Conservation (phyloP, 2,888 invertebrate genomes). For the Sceliomorpha sp. region DNA sequence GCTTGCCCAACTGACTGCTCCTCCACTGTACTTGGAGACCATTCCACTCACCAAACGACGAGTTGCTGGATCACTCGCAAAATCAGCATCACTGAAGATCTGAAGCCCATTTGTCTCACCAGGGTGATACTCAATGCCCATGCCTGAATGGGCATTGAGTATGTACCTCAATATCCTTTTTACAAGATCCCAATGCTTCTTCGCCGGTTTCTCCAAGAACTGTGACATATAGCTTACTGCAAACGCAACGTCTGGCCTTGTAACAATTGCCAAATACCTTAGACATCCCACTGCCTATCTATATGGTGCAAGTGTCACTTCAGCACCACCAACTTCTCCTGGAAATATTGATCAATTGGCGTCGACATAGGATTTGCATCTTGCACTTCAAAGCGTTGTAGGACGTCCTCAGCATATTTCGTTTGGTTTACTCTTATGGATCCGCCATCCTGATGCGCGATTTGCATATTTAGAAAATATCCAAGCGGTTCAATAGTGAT, state of each 20-base stretch:
- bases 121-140: slow-evolving; percentile 26
- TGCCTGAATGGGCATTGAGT: no score
- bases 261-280: slow-evolving; percentile 15
- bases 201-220: slow-evolving; percentile 26
- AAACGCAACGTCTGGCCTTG: slow-evolving; percentile 45
- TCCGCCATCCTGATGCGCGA: slow-evolving; percentile 13
- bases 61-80: slow-evolving; percentile 33
- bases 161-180: slow-evolving; percentile 47
- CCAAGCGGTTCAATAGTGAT: slow-evolving; percentile 19
- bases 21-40: slow-evolving; percentile 33
- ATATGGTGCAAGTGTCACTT: slow-evolving; percentile 6
- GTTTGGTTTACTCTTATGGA: slow-evolving; percentile 22
- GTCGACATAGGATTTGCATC: slow-evolving; percentile 25
- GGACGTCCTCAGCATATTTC: not conserved
- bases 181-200: slow-evolving; percentile 38
- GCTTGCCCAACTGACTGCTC: slow-evolving; percentile 39
- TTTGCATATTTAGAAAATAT: slow-evolving; percentile 40
- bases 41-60: slow-evolving; percentile 42
- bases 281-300: slow-evolving; percentile 43
- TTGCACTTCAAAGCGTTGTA: no score
- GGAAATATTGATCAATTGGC: slow-evolving; percentile 18
- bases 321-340: no score
- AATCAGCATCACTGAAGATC: slow-evolving; percentile 50
- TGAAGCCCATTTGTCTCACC: not conserved
- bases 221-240: slow-evolving; percentile 40